phyloP scores from a whole-genome alignment of 2,888 invertebrate genomes.

The Agrotis exclamationis region DNA sequence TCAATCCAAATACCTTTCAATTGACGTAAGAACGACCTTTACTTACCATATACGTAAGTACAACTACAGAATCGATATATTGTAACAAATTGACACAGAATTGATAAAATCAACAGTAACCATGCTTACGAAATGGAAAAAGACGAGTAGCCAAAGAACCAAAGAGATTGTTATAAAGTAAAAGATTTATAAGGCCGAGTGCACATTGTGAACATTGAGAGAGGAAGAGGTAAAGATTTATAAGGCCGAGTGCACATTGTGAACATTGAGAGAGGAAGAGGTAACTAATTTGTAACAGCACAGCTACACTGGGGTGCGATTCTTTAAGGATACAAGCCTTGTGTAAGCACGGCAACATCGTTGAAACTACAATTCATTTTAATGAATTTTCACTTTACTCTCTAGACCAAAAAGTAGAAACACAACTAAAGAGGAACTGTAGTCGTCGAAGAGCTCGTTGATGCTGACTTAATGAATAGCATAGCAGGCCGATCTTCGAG shows the following conservation, averaged over 20 bases:
- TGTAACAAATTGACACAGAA: constrained; percentile 60
- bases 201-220: constrained; percentile 48
- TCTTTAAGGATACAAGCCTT: too few relatives aligned
- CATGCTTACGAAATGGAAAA: constrained; percentile 53
- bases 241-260: constrained; percentile 23
- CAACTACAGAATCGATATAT: constrained; percentile 34
- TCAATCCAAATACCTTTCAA: constrained; percentile 51
- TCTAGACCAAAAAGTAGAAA: too few relatives aligned
- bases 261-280: constrained; percentile 47
- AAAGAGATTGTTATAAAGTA: constrained; percentile 41
- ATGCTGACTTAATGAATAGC: too few relatives aligned
- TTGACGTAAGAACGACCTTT: constrained; percentile 55
- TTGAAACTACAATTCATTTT: too few relatives aligned
- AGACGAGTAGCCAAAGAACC: constrained; percentile 51
- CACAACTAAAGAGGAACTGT: too few relatives aligned
- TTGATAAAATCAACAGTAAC: constrained; percentile 38
- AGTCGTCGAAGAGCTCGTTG: too few relatives aligned
- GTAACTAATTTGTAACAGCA: background rate
- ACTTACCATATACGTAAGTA: constrained; percentile 12
- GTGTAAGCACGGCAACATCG: too few relatives aligned
- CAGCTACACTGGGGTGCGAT: too few relatives aligned
- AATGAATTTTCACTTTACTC: too few relatives aligned
- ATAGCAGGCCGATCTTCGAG: too few relatives aligned
- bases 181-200: constrained; percentile 34
- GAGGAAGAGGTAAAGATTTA: constrained; percentile 10